Conservation (phyloP, 2,888 invertebrate species). For the Nebria salina region DNA sequence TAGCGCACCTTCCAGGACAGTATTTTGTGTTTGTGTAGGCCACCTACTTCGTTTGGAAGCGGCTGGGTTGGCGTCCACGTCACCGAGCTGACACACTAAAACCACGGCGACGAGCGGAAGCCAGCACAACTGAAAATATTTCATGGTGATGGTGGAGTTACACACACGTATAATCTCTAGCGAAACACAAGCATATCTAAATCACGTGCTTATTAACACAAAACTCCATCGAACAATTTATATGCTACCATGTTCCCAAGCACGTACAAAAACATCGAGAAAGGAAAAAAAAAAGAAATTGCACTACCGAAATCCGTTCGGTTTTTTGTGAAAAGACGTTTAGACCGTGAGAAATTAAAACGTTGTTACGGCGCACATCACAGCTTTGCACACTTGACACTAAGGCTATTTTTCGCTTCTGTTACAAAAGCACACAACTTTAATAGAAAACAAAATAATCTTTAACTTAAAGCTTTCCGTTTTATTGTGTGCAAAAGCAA, state of each 20-base stretch:
- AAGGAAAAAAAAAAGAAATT: neutral
- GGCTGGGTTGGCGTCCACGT: constrained; percentile 18
- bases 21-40: constrained; percentile 11
- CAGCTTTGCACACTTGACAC: constrained; percentile 7
- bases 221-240: neutral
- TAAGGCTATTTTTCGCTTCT: constrained; percentile 7
- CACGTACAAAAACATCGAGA: neutral
- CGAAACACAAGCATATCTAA: constrained; percentile 25
- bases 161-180: constrained; percentile 26
- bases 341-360: constrained; percentile 13
- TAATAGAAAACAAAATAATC: neutral
- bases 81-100: constrained; percentile 16
- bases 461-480: neutral
- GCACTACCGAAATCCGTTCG: neutral
- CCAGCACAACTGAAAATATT: neutral
- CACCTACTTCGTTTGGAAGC: constrained; percentile 40
- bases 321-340: neutral
- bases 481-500: neutral
- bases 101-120: constrained; percentile 2
- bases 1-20: constrained; percentile 6
- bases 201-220: constrained; percentile 19
- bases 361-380: constrained; percentile 6
- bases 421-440: constrained; percentile 12
- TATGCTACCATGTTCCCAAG: neutral
- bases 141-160: neutral